phyloP scores from a whole-genome alignment of 2,888 invertebrate species.

The Dolichomitus sp. region DNA sequence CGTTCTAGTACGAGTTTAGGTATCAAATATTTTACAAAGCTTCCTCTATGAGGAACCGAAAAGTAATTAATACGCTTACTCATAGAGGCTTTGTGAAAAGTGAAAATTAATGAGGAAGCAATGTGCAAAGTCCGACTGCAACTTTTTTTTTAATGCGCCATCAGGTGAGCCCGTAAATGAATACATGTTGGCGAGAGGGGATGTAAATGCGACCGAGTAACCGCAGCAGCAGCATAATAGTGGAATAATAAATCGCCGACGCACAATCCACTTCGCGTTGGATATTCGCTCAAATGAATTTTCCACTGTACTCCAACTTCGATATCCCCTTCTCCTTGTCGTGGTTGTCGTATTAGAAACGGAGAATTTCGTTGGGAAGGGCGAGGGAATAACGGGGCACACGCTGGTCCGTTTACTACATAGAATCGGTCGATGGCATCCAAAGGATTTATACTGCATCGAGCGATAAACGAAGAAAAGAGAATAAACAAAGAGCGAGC shows the following conservation, averaged over 20 bases:
- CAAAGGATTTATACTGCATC: constrained; percentile 22
- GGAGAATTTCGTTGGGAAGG: constrained; percentile 3
- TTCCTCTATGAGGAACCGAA: no score
- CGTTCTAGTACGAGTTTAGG: no score
- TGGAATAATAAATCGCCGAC: not conserved
- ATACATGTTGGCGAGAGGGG: not conserved
- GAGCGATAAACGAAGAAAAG: constrained; percentile 4
- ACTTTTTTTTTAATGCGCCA: constrained; percentile 4
- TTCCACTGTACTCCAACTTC: constrained; percentile 1
- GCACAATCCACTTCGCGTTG: not conserved
- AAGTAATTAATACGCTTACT: no score
- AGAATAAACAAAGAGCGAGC: constrained; percentile 22
- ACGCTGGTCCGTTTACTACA: not conserved
- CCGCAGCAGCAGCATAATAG: not conserved
- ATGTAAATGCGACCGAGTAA: not conserved
- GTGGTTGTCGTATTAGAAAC: not conserved
- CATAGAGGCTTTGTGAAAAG: no score
- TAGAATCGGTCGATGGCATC: constrained; percentile 43
- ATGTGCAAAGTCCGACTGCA: no score
- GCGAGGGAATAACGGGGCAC: not conserved
- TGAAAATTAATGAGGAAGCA: no score
- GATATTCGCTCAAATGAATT: not conserved
- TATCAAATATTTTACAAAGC: no score
- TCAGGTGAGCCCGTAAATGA: constrained; percentile 26
- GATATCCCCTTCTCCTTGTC: not conserved